Percentiles rank a stretch among this genome's conserved stretches.
Evolutionary conservation across 2,113 vertebrate genomes (phyloP).

Genomic region (Notiomystis cincta): DNA sequence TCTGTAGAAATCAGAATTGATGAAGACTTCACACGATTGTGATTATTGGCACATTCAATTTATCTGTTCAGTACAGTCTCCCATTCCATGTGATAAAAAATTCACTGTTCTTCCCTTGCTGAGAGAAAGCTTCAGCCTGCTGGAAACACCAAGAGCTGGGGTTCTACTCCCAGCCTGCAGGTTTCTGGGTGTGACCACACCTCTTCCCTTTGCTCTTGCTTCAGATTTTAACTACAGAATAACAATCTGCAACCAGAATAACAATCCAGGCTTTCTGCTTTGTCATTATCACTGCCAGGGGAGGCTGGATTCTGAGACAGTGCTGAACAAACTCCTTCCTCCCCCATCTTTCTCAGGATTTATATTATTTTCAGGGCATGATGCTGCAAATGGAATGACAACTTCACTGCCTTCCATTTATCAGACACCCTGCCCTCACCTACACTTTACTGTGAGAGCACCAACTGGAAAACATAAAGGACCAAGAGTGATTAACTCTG

Average conservation of each 20-base stretch:
- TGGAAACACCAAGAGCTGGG: neutral
- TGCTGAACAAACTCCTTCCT: neutral
- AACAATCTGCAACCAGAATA: neutral
- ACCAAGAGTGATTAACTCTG: neutral
- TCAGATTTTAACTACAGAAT: neutral
- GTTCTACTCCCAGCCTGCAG: neutral
- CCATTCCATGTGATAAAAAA: neutral
- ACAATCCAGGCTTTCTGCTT: slow-evolving; percentile 36
- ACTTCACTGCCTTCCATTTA: neutral
- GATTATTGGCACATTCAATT: neutral
- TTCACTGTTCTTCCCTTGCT: neutral
- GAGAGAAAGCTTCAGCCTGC: neutral
- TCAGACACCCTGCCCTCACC: neutral
- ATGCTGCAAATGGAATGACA: neutral
- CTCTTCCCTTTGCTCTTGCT: neutral
- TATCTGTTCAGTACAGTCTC: neutral
- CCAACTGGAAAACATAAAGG: neutral
- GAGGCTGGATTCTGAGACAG: neutral
- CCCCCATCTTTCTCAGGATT: neutral
- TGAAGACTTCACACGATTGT: neutral
- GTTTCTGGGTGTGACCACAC: neutral
- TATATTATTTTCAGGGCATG: neutral
- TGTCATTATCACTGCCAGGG: neutral
- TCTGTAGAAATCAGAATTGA: neutral
- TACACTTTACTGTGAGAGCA: neutral